Conservation (phyloP, 2,888 invertebrate genomes). For the Lingula anatina region DNA sequence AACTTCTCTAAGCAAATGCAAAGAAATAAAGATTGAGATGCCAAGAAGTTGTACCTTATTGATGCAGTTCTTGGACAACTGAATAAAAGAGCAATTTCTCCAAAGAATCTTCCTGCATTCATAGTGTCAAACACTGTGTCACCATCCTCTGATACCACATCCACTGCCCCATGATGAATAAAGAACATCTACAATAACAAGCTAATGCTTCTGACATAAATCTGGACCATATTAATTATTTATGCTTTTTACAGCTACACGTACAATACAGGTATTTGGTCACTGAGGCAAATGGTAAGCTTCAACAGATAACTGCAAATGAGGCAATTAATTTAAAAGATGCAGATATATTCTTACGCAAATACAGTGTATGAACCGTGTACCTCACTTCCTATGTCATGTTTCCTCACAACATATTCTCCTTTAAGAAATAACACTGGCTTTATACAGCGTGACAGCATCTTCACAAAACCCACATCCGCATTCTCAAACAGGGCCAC, state of each 20-base stretch:
- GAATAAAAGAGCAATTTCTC: slow-evolving; percentile 17
- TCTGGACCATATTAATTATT: too few relatives aligned
- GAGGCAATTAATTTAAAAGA: too few relatives aligned
- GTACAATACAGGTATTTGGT: too few relatives aligned
- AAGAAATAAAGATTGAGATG: background rate
- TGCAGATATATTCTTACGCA: too few relatives aligned
- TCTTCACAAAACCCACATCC: slow-evolving; percentile 15
- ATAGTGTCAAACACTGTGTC: slow-evolving; percentile 10
- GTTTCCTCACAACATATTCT: slow-evolving; percentile 16
- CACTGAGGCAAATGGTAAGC: too few relatives aligned
- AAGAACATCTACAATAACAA: slow-evolving; percentile 14
- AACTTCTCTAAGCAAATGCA: too few relatives aligned
- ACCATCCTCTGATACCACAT: slow-evolving; percentile 15
- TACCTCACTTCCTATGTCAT: slow-evolving; percentile 16
- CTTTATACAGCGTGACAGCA: slow-evolving; percentile 14
- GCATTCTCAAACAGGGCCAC: slow-evolving; percentile 14
- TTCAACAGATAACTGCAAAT: too few relatives aligned
- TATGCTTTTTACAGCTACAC: too few relatives aligned
- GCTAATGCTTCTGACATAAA: background rate
- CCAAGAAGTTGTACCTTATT: slow-evolving; percentile 7
- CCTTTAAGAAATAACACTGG: slow-evolving; percentile 14
- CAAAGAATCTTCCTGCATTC: slow-evolving; percentile 12
- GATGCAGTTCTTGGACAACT: slow-evolving; percentile 13
- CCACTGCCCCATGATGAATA: slow-evolving; percentile 15
- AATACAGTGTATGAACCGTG: too few relatives aligned